These are phyloP conservation scores for Melanostoma scalare DNA, from an alignment of 2,888 invertebrate genomes.

Conservation along the genomic window DNA sequence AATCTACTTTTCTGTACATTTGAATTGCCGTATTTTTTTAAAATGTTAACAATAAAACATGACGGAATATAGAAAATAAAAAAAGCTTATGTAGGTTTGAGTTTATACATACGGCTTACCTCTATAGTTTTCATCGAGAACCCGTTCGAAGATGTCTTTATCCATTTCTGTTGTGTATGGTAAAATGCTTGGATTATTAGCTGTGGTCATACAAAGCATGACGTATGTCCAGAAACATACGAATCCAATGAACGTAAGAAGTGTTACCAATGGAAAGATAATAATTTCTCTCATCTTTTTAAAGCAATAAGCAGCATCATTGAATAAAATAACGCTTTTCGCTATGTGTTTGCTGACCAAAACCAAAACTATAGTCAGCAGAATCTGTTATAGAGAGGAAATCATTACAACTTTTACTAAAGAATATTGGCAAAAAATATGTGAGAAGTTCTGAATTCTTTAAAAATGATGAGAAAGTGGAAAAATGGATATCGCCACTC, in stretches of 20 bases:
- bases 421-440: no score
- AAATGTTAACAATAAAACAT: no score
- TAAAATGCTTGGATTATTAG: slow-evolving; percentile 86
- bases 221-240: slow-evolving; percentile 93
- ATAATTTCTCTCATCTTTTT: slow-evolving; percentile 92
- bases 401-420: no score
- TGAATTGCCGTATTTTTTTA: no score
- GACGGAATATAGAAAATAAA: no score
- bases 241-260: slow-evolving; percentile 89
- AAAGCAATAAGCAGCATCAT: slow-evolving; percentile 94
- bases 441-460: no score
- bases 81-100: no score
- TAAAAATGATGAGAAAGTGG: no score
- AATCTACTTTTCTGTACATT: no score
- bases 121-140: slow-evolving; percentile 74
- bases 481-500: no score
- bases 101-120: slow-evolving; percentile 74
- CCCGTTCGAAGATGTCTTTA: slow-evolving; percentile 65
- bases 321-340: slow-evolving; percentile 91
- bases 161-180: slow-evolving; percentile 24
- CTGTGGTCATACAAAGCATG: slow-evolving; percentile 89
- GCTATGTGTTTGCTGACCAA: slow-evolving; percentile 91
- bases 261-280: slow-evolving; percentile 92
- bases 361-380: slow-evolving; percentile 88
- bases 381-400: slow-evolving; percentile 75